phyloP scores from a whole-genome alignment of 2,113 vertebrate species.

The Conger conger region DNA sequence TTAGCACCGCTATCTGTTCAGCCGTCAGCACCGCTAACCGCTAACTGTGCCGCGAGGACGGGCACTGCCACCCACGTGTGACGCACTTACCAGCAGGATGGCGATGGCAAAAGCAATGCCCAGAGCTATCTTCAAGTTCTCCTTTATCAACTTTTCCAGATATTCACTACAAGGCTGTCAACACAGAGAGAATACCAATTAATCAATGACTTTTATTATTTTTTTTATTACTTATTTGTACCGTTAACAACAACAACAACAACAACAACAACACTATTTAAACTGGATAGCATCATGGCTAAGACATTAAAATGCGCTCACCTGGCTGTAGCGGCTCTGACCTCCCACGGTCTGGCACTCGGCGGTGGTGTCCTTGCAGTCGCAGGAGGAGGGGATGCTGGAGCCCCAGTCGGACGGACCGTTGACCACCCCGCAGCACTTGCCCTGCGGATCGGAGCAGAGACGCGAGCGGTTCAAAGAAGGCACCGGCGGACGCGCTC shows the following conservation, averaged over 20 bases:
- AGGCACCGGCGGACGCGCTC: too few species aligned
- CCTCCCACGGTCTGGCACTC: neutral
- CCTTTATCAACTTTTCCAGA: neutral
- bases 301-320: neutral
- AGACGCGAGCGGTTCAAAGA: neutral
- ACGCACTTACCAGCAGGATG: slow-evolving; percentile 14
- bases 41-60: too few species aligned
- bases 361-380: neutral
- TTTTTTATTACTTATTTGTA: too few species aligned
- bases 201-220: too few species aligned
- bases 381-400: neutral
- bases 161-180: slow-evolving; percentile 7
- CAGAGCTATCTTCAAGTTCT: neutral
- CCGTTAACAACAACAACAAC: too few species aligned
- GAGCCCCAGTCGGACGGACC: neutral
- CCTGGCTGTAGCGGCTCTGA: neutral
- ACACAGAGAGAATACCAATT: neutral
- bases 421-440: slow-evolving; percentile 13
- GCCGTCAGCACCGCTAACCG: too few species aligned
- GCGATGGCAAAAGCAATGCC: slow-evolving; percentile 21
- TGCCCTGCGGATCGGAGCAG: neutral
- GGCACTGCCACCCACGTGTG: too few species aligned
- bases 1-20: too few species aligned
- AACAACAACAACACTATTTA: too few species aligned
- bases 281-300: too few species aligned